These are phyloP conservation scores for Theristicus caerulescens DNA, from an alignment of 2,113 vertebrate genomes.

Conservation along the genomic window DNA sequence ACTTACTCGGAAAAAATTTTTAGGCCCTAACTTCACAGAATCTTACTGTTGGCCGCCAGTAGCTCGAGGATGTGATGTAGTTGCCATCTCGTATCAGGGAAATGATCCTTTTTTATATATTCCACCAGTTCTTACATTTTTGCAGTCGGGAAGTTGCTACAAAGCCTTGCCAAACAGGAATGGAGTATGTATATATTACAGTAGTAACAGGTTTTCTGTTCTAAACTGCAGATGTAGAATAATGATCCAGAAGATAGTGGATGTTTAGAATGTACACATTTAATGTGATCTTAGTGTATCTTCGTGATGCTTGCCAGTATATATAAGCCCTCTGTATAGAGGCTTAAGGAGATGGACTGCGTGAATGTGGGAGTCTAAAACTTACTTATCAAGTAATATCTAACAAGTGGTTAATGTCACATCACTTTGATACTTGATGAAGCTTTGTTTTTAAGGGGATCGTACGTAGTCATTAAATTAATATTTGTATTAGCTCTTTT, in stretches of 20 bases:
- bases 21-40: conserved; percentile 69
- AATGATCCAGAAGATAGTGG: not conserved
- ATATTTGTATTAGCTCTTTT: not conserved
- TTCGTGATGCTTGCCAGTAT: not conserved
- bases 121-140: conserved; percentile 81
- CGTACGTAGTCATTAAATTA: not conserved
- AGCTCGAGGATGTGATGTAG: conserved; percentile 80
- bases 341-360: not conserved
- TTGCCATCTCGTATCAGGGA: conserved; percentile 78
- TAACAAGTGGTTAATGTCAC: not conserved
- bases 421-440: not conserved
- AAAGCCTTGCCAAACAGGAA: conserved; percentile 60
- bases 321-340: not conserved
- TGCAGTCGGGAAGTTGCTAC: conserved; percentile 69
- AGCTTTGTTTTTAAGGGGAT: not conserved
- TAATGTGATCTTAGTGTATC: not conserved
- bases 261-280: not conserved
- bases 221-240: not conserved
- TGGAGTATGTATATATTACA: conserved; percentile 79
- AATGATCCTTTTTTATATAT: conserved; percentile 84
- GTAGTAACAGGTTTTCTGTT: not conserved
- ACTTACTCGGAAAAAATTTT: conserved; percentile 66
- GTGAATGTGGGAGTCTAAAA: not conserved
- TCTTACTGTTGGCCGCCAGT: conserved; percentile 87
- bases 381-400: not conserved